Percentiles rank a stretch among this genome's conserved stretches.
These are phyloP conservation scores for Pomatostomus ruficeps DNA, from an alignment of 2,113 vertebrate genomes.

Conservation along the genomic window DNA sequence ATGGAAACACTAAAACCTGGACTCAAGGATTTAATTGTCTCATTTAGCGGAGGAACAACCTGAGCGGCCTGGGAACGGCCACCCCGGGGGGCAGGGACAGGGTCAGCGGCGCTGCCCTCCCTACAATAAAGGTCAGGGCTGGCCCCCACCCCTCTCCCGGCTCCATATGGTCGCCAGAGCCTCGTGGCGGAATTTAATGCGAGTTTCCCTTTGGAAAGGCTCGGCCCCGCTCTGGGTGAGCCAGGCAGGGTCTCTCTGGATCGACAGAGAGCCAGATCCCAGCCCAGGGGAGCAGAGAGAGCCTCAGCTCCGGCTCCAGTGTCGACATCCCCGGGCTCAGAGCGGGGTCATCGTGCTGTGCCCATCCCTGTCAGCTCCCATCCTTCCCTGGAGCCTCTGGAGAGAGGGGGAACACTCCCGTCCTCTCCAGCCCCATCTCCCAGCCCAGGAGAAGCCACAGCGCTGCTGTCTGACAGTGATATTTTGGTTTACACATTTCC, in stretches of 20 bases:
- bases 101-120: not conserved
- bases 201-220: not conserved
- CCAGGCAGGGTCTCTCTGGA: not conserved
- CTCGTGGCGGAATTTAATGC: not conserved
- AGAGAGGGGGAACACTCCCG: not conserved
- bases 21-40: slow-evolving; percentile 21
- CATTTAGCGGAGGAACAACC: not conserved
- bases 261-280: rapidly evolving
- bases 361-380: rapidly evolving
- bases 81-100: not conserved
- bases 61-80: not conserved
- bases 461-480: not conserved
- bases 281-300: not conserved
- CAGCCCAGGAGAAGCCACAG: not conserved
- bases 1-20: slow-evolving; percentile 47
- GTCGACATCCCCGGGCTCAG: rapidly evolving
- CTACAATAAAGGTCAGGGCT: not conserved
- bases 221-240: not conserved
- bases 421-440: not conserved
- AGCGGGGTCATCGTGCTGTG: rapidly evolving
- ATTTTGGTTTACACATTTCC: not conserved
- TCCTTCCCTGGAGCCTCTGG: not conserved
- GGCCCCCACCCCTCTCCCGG: not conserved
- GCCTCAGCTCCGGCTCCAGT: not conserved
- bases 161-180: slow-evolving; percentile 2